Percentiles rank a stretch among this genome's conserved stretches.
Evolutionary conservation across 2,888 invertebrate species (phyloP).

Genomic region (Lissocephala sabroskyi): DNA sequence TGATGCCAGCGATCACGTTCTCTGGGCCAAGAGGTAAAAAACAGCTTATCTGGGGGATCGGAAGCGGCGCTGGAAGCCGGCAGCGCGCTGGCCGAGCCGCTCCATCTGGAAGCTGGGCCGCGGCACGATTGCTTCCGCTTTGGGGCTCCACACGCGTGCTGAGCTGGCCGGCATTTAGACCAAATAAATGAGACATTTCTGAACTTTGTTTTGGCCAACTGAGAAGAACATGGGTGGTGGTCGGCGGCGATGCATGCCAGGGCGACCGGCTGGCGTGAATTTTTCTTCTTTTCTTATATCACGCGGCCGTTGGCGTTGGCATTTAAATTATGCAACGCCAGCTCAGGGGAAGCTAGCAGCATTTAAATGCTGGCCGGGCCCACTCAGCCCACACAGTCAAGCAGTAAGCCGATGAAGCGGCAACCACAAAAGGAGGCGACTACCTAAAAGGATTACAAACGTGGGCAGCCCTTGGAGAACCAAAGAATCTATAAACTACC

Average conservation of each 20-base stretch:
- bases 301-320: constrained; percentile 30
- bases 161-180: neutral
- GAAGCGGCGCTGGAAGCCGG: constrained; percentile 18
- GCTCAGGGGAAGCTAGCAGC: constrained; percentile 16
- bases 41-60: too few species aligned
- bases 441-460: too few species aligned
- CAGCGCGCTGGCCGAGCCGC: neutral
- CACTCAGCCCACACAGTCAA: constrained; percentile 24
- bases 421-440: constrained; percentile 14
- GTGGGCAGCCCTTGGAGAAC: too few species aligned
- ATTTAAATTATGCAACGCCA: constrained; percentile 49
- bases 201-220: neutral
- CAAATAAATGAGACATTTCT: neutral
- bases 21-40: neutral
- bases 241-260: too few species aligned
- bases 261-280: too few species aligned
- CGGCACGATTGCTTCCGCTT: constrained; percentile 19
- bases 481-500: too few species aligned
- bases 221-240: constrained; percentile 4
- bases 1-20: constrained; percentile 28
- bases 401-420: constrained; percentile 19
- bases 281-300: constrained; percentile 57
- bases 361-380: constrained; percentile 31
- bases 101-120: constrained; percentile 5
- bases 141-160: too few species aligned